Base-by-base conservation (phyloP, 1,140 invertebrate species). In the Arion vulgaris region DNA sequence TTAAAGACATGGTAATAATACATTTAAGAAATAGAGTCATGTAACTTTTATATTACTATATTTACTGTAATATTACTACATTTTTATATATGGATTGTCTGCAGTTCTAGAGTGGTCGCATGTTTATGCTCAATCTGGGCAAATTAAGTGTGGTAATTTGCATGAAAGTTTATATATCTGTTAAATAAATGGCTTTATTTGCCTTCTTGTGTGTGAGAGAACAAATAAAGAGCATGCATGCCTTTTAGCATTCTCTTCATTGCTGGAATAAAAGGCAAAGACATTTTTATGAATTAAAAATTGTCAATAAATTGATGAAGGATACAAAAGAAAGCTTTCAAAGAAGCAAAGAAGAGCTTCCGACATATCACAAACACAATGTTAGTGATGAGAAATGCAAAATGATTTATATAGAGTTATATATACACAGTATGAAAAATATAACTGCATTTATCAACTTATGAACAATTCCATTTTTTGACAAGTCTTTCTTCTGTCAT, bases 401-500 rank as follows among this genome's bases (percentile, higher is more conserved):
- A n/a, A 15, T 2, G 53, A 66, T 66, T 66, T 66, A 66, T 66
- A 66, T 66, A 66, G 4, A 66, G 2, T 5, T 66, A 66, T 57
- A 66, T 66, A 66, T 17, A 66, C 32, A 17, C 5, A 57, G 51
- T 57, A 4, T 57, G 51, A 15, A 57, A 23, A 57, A 57, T 66
- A 32, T 66, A 66, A n/a, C 36, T 72, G 71, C 71, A 72, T 72
- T 72, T 72, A 72, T 41, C 23, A 23, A 72, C n/a, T 66, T 72
- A 72, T 53, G 74, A 76, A 76, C 45, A 76, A 76, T 76, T 76
- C 45, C 45, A 76, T 53, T 32, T 76, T 76, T 36, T 11, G 49
- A 34, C 13, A 75, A 75, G 73, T 75, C 73, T 75, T 75, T 75
- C 73, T 75, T 75, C 38, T 26, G 39, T 75, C 73, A 75, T 45